Evolutionary conservation across 2,797 vertebrate genomes (phyloP), one percentile per base, ranked within the genome.

Genomic region (Tinamus major): DNA sequence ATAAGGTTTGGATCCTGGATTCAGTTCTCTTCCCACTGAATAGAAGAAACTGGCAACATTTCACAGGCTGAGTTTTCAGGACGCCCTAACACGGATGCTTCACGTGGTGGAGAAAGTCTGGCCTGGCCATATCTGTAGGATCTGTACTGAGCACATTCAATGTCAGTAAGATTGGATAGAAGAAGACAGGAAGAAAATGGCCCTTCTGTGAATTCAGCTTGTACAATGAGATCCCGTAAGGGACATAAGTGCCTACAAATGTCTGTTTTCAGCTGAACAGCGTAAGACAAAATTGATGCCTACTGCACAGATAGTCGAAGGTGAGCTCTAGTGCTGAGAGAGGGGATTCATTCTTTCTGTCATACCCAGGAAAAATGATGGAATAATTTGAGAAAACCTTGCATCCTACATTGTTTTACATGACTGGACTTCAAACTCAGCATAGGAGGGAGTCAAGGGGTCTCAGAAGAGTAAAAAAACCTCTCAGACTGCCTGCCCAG

Each of bases 291-390:
- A 93, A 70, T 10, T 93, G 80, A 92, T 68, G 72, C 49, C 37
- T 81, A 55, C 35, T 75, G 27, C 61, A 82, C 58, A 82, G 39
- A 14, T 61, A 71, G 79, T 85, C 71, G 87, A 77, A 93, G 61
- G 7, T 85, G 61, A 39, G 63, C 64, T 82, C 42, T 85, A 68
- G 39, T 89, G 39, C 64, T 74, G 46, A 53, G 53, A 88, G 59
- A 48, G 12, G 13, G 42, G 17, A 55, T 83, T 89, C 76, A n/a
- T 86, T 85, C 44, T 31, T 94, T 84, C 63, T 95, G 10, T 90
- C 67, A 35, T 59, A 84, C 51, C 26, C 39, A 67, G 69, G 49
- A 67, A 85, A 82, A 84, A 55, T 63, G n/a, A 67, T 29, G 63
- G 86, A 48, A 29, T 62, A 42, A 77, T 77, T 79, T 77, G 63